Evolutionary conservation across 1,140 invertebrate genomes (phyloP), one percentile per base, ranked within the genome.

Genomic region (Stenopsyche tienmushanensis): DNA sequence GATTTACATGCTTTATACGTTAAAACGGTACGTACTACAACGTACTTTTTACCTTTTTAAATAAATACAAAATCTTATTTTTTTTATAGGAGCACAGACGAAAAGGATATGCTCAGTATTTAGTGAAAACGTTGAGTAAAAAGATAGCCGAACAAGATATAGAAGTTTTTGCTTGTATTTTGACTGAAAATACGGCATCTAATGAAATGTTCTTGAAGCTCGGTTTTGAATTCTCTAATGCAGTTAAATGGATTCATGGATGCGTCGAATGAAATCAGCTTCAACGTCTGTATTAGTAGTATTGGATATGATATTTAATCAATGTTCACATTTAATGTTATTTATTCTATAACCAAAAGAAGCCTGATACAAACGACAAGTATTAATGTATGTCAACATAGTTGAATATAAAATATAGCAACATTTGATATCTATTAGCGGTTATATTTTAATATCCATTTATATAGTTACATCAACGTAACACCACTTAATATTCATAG

Each of bases 1-100:
- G 59, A 49, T 50, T 17, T 62, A 1, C 59, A 62, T 29, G 44
- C 59, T 34, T 34, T 34, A 34, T 34, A 34, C 29, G 13, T 34
- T 13, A 34, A 34, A 7, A 5, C 29, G 5, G 29, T 34, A 34
- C 5, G 13, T 34, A 34, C 29, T 7, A 34, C 13, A 34, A 34
- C 13, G 13, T 7, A 34, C 5, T 34, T 5, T 7, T 34, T 34
- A 34, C n/a, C 5, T 34, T 7, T 15, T 54, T 29, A 26, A 15
- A n/a, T 23, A 3, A 52, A 52, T 52, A 15, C 18, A 8, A 7
- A 47, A n/a, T n/a, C n/a, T n/a, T 47, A 7, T 47, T 8, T 9
- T 47, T 9, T 15, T 54, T 54, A 29, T 54, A 54, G 52, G 23
- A 54, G 20, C 23, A 54, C 17, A 26, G 23, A 15, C 24, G 25